A percentile compares a stretch with the other conserved stretches of the same genome.
Conservation (phyloP, 1,140 invertebrate species). For the Polypedilum vanderplanki region DNA sequence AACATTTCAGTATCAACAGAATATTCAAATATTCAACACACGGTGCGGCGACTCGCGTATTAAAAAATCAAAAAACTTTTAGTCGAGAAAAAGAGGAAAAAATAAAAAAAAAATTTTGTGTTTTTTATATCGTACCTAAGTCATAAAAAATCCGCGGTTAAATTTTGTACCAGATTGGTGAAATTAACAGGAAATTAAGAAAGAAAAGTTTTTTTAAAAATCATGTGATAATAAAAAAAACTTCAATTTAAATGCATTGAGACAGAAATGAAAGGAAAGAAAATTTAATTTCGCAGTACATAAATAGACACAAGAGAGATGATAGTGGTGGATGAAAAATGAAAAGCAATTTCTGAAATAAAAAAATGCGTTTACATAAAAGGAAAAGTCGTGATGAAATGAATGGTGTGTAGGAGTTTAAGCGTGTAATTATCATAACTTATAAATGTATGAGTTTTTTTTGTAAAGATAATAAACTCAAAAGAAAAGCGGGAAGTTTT, state of each 20-base stretch:
- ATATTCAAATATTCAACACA: not conserved
- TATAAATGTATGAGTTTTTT: too few relatives aligned
- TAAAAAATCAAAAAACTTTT: not conserved
- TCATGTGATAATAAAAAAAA: not conserved
- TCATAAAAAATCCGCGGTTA: not conserved
- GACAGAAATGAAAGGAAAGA: not conserved
- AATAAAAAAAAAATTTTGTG: not conserved
- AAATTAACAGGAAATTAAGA: not conserved
- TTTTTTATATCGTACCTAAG: not conserved
- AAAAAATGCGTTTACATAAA: too few relatives aligned
- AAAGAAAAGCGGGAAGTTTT: too few relatives aligned
- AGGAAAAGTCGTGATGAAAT: too few relatives aligned
- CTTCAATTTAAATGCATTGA: not conserved
- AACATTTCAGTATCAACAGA: slow-evolving; percentile 27
- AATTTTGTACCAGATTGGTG: not conserved
- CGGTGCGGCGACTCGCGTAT: not conserved
- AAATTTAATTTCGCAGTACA: not conserved
- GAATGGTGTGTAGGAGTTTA: too few relatives aligned
- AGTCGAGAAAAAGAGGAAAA: not conserved
- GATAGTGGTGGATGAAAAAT: too few relatives aligned
- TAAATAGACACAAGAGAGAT: too few relatives aligned
- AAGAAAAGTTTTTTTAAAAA: not conserved
- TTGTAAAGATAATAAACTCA: too few relatives aligned
- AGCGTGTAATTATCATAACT: too few relatives aligned
- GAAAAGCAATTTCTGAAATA: too few relatives aligned